A percentile compares a stretch with the other conserved stretches of the same genome.
These are phyloP conservation scores for Centropristis striata DNA, from an alignment of 2,113 vertebrate genomes.

Conservation along the genomic window DNA sequence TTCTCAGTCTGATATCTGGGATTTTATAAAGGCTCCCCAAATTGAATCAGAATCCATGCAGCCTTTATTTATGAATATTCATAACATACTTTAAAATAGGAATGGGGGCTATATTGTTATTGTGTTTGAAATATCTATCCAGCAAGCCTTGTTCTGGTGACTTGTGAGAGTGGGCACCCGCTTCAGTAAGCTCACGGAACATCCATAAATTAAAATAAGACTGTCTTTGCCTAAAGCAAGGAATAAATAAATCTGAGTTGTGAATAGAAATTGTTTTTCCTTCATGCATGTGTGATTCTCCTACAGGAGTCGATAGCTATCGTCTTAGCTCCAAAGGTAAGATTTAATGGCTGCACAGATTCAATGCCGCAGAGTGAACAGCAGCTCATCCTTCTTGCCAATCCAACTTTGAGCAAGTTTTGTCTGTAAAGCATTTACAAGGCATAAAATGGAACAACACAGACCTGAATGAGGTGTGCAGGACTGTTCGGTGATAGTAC, in stretches of 20 bases:
- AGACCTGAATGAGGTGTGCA: not conserved
- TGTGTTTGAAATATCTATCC: conserved; percentile 69
- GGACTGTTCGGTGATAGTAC: not conserved
- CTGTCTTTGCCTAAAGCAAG: conserved; percentile 82
- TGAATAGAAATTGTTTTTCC: conserved; percentile 79
- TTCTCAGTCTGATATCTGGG: conserved; percentile 61
- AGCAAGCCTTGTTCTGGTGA: conserved; percentile 62
- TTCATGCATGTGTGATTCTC: conserved; percentile 78
- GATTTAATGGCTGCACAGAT: conserved; percentile 70
- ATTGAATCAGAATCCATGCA: conserved; percentile 69
- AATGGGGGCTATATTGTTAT: conserved; percentile 67
- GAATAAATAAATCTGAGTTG: conserved; percentile 83
- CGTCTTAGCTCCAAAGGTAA: conserved; percentile 77
- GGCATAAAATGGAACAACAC: not conserved
- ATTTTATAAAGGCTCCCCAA: conserved; percentile 59
- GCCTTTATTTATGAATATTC: conserved; percentile 80
- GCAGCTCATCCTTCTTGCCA: conserved; percentile 45
- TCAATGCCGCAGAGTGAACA: conserved; percentile 55
- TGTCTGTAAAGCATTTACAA: conserved; percentile 23
- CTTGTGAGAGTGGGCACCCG: conserved; percentile 68
- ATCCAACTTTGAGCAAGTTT: conserved; percentile 48
- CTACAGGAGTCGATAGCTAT: conserved; percentile 74
- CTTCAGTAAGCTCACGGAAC: conserved; percentile 75
- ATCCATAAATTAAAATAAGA: conserved; percentile 83
- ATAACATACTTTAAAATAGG: conserved; percentile 71